A percentile compares a stretch with the other conserved stretches of the same genome.
phyloP scores from a whole-genome alignment of 2,888 invertebrate species.

The Vesta saturnalis region DNA sequence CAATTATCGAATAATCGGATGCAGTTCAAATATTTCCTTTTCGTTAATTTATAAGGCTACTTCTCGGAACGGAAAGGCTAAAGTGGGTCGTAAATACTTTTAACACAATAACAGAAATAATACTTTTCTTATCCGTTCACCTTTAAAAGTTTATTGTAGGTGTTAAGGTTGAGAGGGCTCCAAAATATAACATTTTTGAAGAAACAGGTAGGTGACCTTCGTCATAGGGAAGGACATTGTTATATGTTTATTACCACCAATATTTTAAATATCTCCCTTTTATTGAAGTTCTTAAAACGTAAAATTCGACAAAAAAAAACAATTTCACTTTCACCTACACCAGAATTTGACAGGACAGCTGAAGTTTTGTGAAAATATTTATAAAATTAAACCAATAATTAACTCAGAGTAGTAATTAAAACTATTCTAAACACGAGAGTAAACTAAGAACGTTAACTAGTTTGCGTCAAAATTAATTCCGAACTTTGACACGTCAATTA shows the following conservation, averaged over 20 bases:
- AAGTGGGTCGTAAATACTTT: conserved; percentile 11
- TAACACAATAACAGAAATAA: conserved; percentile 7
- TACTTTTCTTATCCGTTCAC: conserved; percentile 5
- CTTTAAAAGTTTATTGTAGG: background rate
- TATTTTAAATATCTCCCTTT: conserved; percentile 19
- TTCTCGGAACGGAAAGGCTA: background rate
- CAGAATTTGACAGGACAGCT: no score
- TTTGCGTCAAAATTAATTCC: no score
- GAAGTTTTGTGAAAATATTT: no score
- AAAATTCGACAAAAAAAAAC: no score
- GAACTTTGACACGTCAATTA: no score
- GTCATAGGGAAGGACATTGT: conserved; percentile 27
- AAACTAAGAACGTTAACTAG: no score
- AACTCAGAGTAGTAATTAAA: no score
- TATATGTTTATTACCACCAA: conserved; percentile 25
- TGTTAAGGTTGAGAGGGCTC: conserved; percentile 20
- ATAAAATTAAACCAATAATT: no score
- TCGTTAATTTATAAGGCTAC: background rate
- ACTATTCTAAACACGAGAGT: no score
- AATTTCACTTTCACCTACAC: no score
- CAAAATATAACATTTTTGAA: conserved; percentile 18
- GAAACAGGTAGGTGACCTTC: conserved; percentile 32
- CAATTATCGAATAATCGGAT: conserved; percentile 7
- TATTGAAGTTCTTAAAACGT: no score
- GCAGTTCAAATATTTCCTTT: background rate